A percentile compares a stretch with the other conserved stretches of the same genome.
Evolutionary conservation across 2,113 vertebrate genomes (phyloP).

Genomic region (Ictalurus furcatus): DNA sequence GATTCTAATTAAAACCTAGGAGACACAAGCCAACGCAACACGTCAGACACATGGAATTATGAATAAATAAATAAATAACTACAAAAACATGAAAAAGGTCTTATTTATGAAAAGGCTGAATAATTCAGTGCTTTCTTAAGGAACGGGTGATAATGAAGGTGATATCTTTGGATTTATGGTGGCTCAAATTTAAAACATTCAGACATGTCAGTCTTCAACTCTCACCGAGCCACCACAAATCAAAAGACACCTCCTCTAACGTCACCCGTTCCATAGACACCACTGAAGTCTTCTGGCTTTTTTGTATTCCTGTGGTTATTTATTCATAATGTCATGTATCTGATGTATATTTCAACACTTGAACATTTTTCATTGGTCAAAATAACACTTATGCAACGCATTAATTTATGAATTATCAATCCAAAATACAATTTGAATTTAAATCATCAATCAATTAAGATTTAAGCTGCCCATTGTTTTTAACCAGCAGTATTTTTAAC

Average conservation of each 20-base stretch:
- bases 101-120: conserved; percentile 2
- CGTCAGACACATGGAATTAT: conserved; percentile 24
- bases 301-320: background rate
- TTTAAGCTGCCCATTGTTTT: background rate
- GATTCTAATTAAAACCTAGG: conserved; percentile 50
- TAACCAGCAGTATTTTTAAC: background rate
- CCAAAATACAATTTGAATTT: background rate
- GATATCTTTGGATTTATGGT: background rate
- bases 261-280: background rate
- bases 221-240: background rate
- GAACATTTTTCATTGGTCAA: background rate
- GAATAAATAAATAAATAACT: conserved; percentile 29
- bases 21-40: conserved; percentile 18
- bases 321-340: background rate
- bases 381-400: background rate
- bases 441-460: background rate
- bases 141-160: background rate
- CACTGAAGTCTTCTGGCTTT: background rate
- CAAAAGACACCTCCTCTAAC: background rate
- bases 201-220: background rate
- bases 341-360: conserved; percentile 4
- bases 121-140: background rate
- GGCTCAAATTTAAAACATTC: background rate
- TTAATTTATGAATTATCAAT: background rate
- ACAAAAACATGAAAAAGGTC: conserved; percentile 19